These are phyloP conservation scores for Chaetodon trifasciatus DNA, from an alignment of 2,797 vertebrate genomes.

Conservation along the genomic window DNA sequence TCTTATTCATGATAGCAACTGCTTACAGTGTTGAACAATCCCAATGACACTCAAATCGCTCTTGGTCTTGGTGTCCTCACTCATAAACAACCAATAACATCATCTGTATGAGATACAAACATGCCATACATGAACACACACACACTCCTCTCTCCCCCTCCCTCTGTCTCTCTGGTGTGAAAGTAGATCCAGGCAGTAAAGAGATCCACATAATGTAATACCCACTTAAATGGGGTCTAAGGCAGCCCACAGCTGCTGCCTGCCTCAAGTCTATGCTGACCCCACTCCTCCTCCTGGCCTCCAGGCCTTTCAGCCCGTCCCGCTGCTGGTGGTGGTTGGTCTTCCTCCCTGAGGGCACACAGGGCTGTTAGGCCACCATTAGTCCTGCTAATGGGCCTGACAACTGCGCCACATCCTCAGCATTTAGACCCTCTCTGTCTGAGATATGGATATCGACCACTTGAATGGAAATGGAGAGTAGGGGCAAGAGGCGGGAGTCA, in stretches of 20 bases:
- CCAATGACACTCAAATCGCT: background rate
- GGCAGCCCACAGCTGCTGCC: constrained; percentile 70
- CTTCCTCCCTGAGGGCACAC: constrained; percentile 75
- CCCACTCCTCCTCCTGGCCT: constrained; percentile 26
- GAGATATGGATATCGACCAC: constrained; percentile 82
- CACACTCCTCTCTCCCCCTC: background rate
- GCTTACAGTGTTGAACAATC: background rate
- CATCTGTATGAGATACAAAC: constrained; percentile 6
- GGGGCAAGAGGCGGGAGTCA: constrained; percentile 40
- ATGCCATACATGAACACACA: background rate
- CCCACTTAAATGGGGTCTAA: constrained; percentile 73
- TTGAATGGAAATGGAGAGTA: constrained; percentile 69
- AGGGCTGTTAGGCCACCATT: constrained; percentile 81
- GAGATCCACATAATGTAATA: constrained; percentile 70
- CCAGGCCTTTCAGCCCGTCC: constrained; percentile 63
- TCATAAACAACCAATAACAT: background rate
- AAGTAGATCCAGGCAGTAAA: constrained; percentile 64
- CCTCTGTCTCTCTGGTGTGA: constrained; percentile 47
- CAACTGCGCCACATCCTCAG: constrained; percentile 79
- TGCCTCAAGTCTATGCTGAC: constrained; percentile 48
- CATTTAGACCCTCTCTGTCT: constrained; percentile 75
- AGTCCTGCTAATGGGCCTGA: constrained; percentile 81
- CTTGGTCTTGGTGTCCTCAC: background rate
- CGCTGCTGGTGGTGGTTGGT: constrained; percentile 75
- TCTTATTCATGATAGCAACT: background rate